Evolutionary conservation across 1,140 invertebrate genomes (phyloP), one percentile per base, ranked within the genome.

Genomic region (Hypsibius dujardini): DNA sequence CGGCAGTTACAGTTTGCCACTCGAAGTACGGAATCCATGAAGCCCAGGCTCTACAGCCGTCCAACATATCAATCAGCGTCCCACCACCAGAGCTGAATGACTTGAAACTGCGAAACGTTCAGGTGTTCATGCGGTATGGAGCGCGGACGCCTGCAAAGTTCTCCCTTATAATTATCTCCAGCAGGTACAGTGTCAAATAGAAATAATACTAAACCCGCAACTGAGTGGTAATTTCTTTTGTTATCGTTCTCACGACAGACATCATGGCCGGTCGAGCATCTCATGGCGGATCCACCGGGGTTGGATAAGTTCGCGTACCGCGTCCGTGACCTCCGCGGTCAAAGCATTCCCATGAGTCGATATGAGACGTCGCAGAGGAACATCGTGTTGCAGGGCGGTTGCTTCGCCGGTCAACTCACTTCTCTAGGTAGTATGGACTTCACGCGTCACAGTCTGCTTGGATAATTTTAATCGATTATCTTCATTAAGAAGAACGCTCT

Each of bases 51-150:
- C 28, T 28, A 28, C 28, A 28, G 28, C 28, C 28, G 28, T 28
- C 28, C 28, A 28, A 28, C 28, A 28, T 28, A 28, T 28, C 28
- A 28, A 28, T 28, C 28, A 28, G 28, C 28, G 28, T 28, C 28
- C 28, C 28, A 28, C 28, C 28, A 28, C 28, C 28, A 28, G 28
- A 28, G 28, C 28, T 28, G 28, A 28, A 28, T 67, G 45, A 67
- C 45, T 45, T 67, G 12, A 42, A 15, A 15, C 62, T 78, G 15
- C 72, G 72, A 73, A 73, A 75, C 59, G 77, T 77, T 1, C 76
- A 77, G 42, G 74, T 78, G 3, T 74, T 75, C 47, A 75, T 78
- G 70, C 74, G 77, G 50, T 77, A 78, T 73, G 77, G 77, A 47
- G 77, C 77, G 0, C 73, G 77, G 70, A 76, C 76, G 14, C 77